Evolutionary conservation across 2,888 invertebrate genomes (phyloP), one percentile per base, ranked within the genome.

Genomic region (Ligdia adustata): DNA sequence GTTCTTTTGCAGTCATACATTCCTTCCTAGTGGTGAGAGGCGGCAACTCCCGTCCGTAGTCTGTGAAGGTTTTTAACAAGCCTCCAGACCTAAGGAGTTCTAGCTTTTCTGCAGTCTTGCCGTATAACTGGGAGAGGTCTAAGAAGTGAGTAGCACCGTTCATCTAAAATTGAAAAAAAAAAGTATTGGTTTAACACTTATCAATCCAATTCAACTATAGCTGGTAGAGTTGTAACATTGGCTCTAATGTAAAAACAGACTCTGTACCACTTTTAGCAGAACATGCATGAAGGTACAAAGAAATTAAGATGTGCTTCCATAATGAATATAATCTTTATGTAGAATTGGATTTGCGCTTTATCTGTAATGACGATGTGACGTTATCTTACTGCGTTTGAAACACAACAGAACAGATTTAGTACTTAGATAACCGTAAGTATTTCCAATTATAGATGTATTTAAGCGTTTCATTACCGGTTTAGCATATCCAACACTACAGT

Each of bases 61-160:
- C 93, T 16, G 91, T 85, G 57, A 95, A 94, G 54, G 92, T 91
- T 38, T 90, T 91, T 56, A 96, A 73, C 16, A 91, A 80, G 0
- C 96, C 96, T 1, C 83, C 83, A 32, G 93, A 92, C 16, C 89
- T 91, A 33, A 95, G 82, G 9, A 96, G 69, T 1, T 91, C 78
- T 0, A 82, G 80, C 43, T 93, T 92, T 35, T 92, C 91, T 0
- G 83, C 69, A 20, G 91, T 92, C 4, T 93, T 94, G 0, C 96
- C 96, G 65, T 96, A 96, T 0, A 96, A 88, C 3, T 93, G 92
- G 0, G 96, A 96, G 0, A 93, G 93, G 67, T 96, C 96, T 2
- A 94, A 72, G 58, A 90, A 95, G 57, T 95, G 95, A 0, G 95
- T 93, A 0, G 94, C 93, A 57, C 95, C 94, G 69, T 94, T 94